Evolutionary conservation across 1,140 invertebrate species (phyloP).

Genomic region (Drosophila punjabiensis): DNA sequence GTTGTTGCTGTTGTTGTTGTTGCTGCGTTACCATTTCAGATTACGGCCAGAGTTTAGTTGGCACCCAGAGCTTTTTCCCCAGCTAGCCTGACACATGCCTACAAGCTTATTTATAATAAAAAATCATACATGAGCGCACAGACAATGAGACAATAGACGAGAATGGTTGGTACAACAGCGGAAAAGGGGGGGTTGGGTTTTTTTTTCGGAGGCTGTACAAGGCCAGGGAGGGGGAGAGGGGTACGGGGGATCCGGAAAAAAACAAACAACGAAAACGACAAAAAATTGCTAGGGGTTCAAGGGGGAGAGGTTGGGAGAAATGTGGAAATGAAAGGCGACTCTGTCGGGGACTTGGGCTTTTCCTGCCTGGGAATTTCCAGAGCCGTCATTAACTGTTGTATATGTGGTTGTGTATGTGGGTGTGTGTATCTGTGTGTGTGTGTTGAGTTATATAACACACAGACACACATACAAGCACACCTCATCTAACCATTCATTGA

Average conservation of each 20-base stretch:
- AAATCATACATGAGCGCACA: slow-evolving; percentile 80
- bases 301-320: slow-evolving; percentile 18
- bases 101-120: slow-evolving; percentile 83
- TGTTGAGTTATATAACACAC: slow-evolving; percentile 39
- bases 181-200: slow-evolving; percentile 3
- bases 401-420: slow-evolving; percentile 19
- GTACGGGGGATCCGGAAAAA: slow-evolving; percentile 23
- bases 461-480: slow-evolving; percentile 58
- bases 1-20: slow-evolving; percentile 18
- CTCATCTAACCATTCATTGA: slow-evolving; percentile 81
- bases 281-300: slow-evolving; percentile 8
- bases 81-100: slow-evolving; percentile 69
- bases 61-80: slow-evolving; percentile 48
- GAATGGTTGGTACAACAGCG: slow-evolving; percentile 33
- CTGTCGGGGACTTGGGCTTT: slow-evolving; percentile 43
- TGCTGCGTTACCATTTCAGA: slow-evolving; percentile 70
- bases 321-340: slow-evolving; percentile 46
- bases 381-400: slow-evolving; percentile 70
- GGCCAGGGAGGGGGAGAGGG: neutral
- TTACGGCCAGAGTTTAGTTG: slow-evolving; percentile 78
- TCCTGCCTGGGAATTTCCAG: slow-evolving; percentile 56
- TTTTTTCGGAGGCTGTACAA: slow-evolving; percentile 8
- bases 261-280: slow-evolving; percentile 48
- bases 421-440: neutral
- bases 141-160: slow-evolving; percentile 78